Evolutionary conservation across 2,888 invertebrate genomes (phyloP).

Genomic region (Erebia palarica): DNA sequence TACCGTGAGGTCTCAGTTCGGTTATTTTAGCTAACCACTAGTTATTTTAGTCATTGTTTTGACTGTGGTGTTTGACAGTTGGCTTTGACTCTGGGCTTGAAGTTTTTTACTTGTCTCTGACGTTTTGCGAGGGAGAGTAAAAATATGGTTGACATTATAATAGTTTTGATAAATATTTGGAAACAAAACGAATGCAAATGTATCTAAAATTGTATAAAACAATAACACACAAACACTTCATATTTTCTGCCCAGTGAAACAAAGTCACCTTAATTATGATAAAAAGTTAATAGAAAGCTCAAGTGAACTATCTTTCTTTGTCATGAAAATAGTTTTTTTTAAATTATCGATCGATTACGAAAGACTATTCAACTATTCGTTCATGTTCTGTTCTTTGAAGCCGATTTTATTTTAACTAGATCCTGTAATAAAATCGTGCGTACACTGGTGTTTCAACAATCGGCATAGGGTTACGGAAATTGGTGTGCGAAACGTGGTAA

Average conservation of each 20-base stretch:
- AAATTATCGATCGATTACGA: slow-evolving; percentile 80
- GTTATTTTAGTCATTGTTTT: too few species aligned
- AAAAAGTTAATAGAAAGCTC: slow-evolving; percentile 28
- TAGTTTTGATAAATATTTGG: slow-evolving; percentile 66
- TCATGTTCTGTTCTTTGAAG: slow-evolving; percentile 49
- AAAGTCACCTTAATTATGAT: slow-evolving; percentile 27
- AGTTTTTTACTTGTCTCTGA: slow-evolving; percentile 49
- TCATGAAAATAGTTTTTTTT: slow-evolving; percentile 71
- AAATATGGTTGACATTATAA: slow-evolving; percentile 64
- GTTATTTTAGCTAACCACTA: too few species aligned
- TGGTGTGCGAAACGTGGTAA: slow-evolving; percentile 33
- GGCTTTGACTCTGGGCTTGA: background rate
- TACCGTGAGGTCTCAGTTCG: too few species aligned
- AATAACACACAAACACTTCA: slow-evolving; percentile 39
- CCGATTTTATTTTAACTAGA: slow-evolving; percentile 35
- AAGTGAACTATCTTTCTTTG: slow-evolving; percentile 64
- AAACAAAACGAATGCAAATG: slow-evolving; percentile 53
- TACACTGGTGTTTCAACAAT: slow-evolving; percentile 24
- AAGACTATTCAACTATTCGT: slow-evolving; percentile 60
- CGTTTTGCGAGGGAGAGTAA: slow-evolving; percentile 59
- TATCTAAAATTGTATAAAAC: slow-evolving; percentile 50
- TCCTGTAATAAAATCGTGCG: slow-evolving; percentile 28
- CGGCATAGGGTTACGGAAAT: slow-evolving; percentile 12
- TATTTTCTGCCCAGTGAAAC: slow-evolving; percentile 46
- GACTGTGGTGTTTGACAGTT: background rate